Evolutionary conservation across 37 sponge, comb jelly and placozoan genomes (phyloP).

Genomic region (Geodia barretti): DNA sequence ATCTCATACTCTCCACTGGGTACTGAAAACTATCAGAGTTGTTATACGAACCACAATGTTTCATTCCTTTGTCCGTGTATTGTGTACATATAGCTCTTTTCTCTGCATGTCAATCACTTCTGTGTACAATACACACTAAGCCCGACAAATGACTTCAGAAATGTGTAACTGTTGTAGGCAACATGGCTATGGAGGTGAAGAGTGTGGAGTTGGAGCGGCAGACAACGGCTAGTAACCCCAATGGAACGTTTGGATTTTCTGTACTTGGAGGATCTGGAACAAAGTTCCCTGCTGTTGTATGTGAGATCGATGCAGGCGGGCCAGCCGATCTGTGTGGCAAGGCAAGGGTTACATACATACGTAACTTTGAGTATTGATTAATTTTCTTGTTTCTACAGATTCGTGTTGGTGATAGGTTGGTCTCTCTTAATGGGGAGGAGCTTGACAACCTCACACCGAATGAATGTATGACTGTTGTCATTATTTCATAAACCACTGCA

Average conservation of each 20-base stretch:
- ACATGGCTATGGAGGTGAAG: constrained; percentile 4
- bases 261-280: constrained; percentile 82
- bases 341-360: constrained; percentile 10
- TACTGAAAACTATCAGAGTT: too few species aligned
- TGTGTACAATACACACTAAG: not conserved
- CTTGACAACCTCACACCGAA: constrained; percentile 33
- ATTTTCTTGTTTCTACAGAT: constrained; percentile 33
- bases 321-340: constrained; percentile 60
- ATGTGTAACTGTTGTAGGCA: not conserved
- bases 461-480: constrained; percentile 60
- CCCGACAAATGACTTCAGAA: not conserved
- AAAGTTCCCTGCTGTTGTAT: constrained; percentile 83
- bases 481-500: too few species aligned
- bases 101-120: not conserved
- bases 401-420: constrained; percentile 45
- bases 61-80: too few species aligned
- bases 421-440: constrained; percentile 52
- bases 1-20: too few species aligned
- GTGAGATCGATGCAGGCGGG: constrained; percentile 74
- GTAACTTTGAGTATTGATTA: not conserved
- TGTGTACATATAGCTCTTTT: not conserved
- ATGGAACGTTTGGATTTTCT: constrained; percentile 82
- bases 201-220: constrained; percentile 34
- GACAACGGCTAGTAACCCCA: not conserved
- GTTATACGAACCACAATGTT: too few species aligned